Evolutionary conservation across 1,140 invertebrate species (phyloP).

Genomic region (Andrena cerasifolii): DNA sequence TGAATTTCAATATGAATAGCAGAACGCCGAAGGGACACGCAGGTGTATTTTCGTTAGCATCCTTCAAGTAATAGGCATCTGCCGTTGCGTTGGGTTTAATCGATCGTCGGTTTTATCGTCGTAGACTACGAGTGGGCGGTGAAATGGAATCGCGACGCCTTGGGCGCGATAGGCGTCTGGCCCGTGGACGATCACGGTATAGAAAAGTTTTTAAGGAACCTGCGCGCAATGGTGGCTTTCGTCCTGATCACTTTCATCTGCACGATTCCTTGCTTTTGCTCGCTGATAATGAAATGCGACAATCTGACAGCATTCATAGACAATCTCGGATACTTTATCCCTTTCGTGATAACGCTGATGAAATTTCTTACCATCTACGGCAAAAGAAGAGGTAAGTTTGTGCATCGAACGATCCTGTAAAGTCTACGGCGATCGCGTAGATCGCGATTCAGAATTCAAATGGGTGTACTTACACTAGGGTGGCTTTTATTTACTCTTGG

Average conservation of each 20-base stretch:
- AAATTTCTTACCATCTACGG: too few relatives aligned
- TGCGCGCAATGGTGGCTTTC: not conserved
- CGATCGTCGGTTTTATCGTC: not conserved
- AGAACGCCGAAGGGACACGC: not conserved
- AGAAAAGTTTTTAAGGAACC: not conserved
- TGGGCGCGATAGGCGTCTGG: constrained; percentile 30
- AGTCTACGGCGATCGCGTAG: too few relatives aligned
- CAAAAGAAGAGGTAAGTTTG: too few relatives aligned
- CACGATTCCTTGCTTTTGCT: constrained; percentile 15
- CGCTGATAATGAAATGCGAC: constrained; percentile 24
- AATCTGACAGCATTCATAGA: constrained; percentile 7
- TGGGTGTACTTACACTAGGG: too few relatives aligned
- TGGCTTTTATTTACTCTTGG: too few relatives aligned
- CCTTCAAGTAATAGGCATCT: not conserved
- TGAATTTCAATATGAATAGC: constrained; percentile 1
- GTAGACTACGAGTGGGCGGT: constrained; percentile 50
- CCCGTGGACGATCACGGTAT: not conserved
- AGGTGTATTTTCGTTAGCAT: constrained; percentile 27
- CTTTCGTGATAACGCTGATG: too few relatives aligned
- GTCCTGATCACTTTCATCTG: constrained; percentile 15
- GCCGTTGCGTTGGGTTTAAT: not conserved
- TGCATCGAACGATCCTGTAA: too few relatives aligned
- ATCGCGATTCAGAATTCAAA: too few relatives aligned
- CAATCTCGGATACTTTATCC: constrained; percentile 25
- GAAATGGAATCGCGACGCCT: constrained; percentile 23